Evolutionary conservation across 2,888 invertebrate genomes (phyloP).

Genomic region (Sabatieria punctata): DNA sequence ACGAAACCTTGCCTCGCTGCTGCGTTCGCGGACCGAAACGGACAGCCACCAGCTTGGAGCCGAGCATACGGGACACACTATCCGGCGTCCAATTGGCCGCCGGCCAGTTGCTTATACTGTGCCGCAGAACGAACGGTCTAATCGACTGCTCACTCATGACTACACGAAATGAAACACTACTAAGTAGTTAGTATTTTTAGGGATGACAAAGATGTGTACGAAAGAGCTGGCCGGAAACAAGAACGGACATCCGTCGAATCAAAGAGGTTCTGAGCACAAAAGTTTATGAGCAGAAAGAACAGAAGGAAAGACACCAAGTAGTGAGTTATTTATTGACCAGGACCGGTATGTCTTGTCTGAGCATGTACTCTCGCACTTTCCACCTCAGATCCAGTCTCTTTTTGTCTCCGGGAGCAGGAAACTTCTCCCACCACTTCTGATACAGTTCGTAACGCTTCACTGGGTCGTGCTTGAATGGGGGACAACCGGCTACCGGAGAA

Average conservation of each 20-base stretch:
- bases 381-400: constrained; percentile 21
- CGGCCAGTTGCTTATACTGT: not conserved
- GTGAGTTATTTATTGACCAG: not conserved
- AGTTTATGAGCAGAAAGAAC: too few relatives aligned
- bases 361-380: constrained; percentile 24
- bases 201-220: too few relatives aligned
- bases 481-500: too few relatives aligned
- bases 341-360: constrained; percentile 15
- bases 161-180: too few relatives aligned
- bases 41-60: not conserved
- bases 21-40: constrained; percentile 1
- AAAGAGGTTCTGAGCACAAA: too few relatives aligned
- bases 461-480: constrained; percentile 22
- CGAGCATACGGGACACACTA: not conserved
- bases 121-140: not conserved
- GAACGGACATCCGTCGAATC: too few relatives aligned
- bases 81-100: not conserved
- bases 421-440: constrained; percentile 20
- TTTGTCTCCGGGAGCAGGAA: constrained; percentile 21
- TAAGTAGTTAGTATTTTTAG: too few relatives aligned
- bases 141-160: too few relatives aligned
- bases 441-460: constrained; percentile 20
- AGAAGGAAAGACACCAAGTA: not conserved
- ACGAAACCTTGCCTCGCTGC: constrained; percentile 28
- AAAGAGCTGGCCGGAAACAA: too few relatives aligned